Evolutionary conservation across 37 sponge, comb jelly and placozoan species (phyloP), one percentile per base, ranked within the genome.

Genomic region (Eunapius fragilis): DNA sequence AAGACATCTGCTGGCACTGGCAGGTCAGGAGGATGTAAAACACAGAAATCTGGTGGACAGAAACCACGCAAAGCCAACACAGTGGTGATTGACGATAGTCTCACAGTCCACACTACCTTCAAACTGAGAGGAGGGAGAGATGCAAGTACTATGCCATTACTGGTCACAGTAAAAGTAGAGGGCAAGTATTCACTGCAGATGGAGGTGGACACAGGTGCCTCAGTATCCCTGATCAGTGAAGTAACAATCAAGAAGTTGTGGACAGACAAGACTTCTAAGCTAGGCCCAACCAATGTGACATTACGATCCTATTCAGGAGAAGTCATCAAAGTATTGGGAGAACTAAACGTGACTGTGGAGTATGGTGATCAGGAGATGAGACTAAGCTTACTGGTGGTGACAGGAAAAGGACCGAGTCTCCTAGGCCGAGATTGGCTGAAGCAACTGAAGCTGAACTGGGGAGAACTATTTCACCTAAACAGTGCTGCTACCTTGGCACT

Each of bases 281-380:
- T 81, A 31, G 28, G 68, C n/a, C 26, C 37, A 35, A 70, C 87
- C 23, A 27, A 68, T 7, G 79, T 41, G 34, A 76, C 34, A 48
- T 71, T 89, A 30, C 30, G 58, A 28, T 88, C 89, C 38, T 89
- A 84, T 76, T 69, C 89, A 2, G 79, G 80, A 12, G 78, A 87
- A 47, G 38, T 24, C 26, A 71, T 89, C 36, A 67, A 75, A 58
- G 78, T 77, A 5, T 69, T 89, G 33, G 89, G 89, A 36, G 30
- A 67, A 27, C 47, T 71, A 9, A 36, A 68, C 0, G 81, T 86
- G 24, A 9, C 31, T 50, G 80, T 86, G 25, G 26, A 50, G 25
- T 35, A 41, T 25, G 38, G 87, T 27, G 72, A 14, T 27, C 87
- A 82, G 75, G 34, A 70, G 28, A 26, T 22, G 33, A 45, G 37